These are phyloP conservation scores for Lumbricus terrestris DNA, from an alignment of 2,888 invertebrate genomes.

Conservation along the genomic window DNA sequence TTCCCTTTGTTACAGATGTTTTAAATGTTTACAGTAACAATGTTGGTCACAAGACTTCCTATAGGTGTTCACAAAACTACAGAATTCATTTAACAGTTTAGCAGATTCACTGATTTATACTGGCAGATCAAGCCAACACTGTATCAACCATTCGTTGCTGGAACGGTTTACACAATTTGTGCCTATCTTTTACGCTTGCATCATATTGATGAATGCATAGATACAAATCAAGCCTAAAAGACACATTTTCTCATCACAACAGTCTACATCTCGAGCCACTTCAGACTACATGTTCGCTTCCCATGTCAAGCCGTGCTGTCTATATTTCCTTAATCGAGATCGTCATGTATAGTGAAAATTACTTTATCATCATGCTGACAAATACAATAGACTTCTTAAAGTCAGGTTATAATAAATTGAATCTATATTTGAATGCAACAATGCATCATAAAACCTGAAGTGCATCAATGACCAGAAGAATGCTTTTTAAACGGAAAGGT, in stretches of 20 bases:
- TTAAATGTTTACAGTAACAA: too few species aligned
- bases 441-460: background rate
- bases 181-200: too few species aligned
- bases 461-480: background rate
- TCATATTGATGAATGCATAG: background rate
- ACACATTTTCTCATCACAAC: background rate
- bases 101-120: too few species aligned
- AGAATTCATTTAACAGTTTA: too few species aligned
- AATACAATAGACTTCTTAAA: background rate
- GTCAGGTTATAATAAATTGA: background rate
- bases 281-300: too few species aligned
- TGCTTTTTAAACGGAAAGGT: background rate
- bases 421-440: too few species aligned
- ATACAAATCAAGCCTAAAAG: background rate
- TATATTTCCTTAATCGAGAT: background rate
- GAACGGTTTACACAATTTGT: too few species aligned
- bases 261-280: background rate
- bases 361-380: background rate
- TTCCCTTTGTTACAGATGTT: too few species aligned
- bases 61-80: too few species aligned
- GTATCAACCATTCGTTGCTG: background rate
- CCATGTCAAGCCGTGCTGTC: background rate
- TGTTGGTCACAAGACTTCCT: too few species aligned
- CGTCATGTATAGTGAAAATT: background rate
- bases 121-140: background rate